Percentiles rank a stretch among this genome's conserved stretches.
These are phyloP conservation scores for Amia ocellicauda DNA, from an alignment of 2,113 vertebrate genomes.

Conservation along the genomic window DNA sequence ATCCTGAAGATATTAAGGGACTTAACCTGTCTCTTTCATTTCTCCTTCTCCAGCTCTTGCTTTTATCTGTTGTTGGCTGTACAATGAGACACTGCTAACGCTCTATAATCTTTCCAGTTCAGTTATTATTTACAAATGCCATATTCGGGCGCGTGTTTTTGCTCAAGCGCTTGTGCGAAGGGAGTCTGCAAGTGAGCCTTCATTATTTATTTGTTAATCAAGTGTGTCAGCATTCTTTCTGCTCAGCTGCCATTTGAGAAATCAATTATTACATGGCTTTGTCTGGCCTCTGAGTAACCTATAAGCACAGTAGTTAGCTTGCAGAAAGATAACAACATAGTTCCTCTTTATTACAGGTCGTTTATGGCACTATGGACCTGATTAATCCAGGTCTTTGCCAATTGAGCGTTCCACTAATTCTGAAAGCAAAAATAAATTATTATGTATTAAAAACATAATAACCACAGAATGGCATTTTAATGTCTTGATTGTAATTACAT, in stretches of 20 bases:
- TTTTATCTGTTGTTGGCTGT: conserved; percentile 46
- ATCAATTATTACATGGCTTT: conserved; percentile 1
- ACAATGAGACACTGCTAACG: conserved; percentile 2
- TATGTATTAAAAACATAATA: too few relatives aligned
- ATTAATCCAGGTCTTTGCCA: too few relatives aligned
- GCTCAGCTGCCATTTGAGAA: background rate
- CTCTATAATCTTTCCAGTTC: background rate
- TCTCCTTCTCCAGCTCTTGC: conserved; percentile 42
- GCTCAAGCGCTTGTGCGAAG: conserved; percentile 40
- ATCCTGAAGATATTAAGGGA: conserved; percentile 67
- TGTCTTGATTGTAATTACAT: too few relatives aligned
- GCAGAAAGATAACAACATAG: background rate
- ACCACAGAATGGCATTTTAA: too few relatives aligned
- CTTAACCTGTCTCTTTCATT: conserved; percentile 71
- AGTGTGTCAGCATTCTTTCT: conserved; percentile 9
- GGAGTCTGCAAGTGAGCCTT: conserved; percentile 55
- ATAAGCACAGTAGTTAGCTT: background rate
- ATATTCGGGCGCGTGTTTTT: conserved; percentile 59
- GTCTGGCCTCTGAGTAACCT: background rate
- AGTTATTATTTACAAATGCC: conserved; percentile 27
- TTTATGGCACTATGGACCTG: too few relatives aligned
- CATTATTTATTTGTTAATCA: background rate
- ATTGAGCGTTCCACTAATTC: too few relatives aligned
- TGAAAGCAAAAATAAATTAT: too few relatives aligned
- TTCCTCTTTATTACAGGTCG: background rate